Conservation (phyloP, 2,888 invertebrate genomes). For the Phengaris alcon region DNA sequence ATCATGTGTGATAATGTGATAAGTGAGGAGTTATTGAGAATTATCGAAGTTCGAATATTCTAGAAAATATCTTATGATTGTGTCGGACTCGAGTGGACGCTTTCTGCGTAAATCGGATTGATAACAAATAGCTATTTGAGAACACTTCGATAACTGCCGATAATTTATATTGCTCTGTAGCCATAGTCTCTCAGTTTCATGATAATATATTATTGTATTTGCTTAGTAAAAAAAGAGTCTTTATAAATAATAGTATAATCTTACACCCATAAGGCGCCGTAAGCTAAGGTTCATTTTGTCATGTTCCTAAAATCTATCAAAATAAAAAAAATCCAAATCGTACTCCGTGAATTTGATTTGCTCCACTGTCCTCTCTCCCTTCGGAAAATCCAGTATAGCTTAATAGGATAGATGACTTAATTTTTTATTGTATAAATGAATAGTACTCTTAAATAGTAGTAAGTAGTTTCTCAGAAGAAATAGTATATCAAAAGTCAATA, state of each 20-base stretch:
- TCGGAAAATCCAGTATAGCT: background rate
- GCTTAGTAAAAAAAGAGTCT: too few species aligned
- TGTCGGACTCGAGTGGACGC: background rate
- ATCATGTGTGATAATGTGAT: background rate
- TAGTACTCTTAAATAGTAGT: too few species aligned
- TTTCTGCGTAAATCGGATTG: background rate
- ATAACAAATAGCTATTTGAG: slow-evolving; percentile 3
- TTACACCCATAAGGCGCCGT: too few species aligned
- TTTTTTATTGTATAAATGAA: too few species aligned
- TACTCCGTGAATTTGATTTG: background rate
- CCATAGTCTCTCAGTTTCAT: background rate
- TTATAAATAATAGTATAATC: too few species aligned
- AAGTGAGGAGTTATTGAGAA: background rate
- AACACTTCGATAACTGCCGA: background rate
- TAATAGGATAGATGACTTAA: background rate
- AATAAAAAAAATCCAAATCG: background rate
- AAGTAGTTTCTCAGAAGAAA: too few species aligned
- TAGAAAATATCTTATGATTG: background rate
- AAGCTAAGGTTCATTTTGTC: too few species aligned
- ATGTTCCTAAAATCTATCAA: too few species aligned
- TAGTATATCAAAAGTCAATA: too few species aligned
- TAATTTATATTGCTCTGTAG: background rate
- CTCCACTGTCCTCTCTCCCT: background rate
- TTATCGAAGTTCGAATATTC: background rate
- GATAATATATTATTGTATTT: background rate